A percentile compares a stretch with the other conserved stretches of the same genome.
phyloP scores from a whole-genome alignment of 2,888 invertebrate genomes.

The Amiota minor region DNA sequence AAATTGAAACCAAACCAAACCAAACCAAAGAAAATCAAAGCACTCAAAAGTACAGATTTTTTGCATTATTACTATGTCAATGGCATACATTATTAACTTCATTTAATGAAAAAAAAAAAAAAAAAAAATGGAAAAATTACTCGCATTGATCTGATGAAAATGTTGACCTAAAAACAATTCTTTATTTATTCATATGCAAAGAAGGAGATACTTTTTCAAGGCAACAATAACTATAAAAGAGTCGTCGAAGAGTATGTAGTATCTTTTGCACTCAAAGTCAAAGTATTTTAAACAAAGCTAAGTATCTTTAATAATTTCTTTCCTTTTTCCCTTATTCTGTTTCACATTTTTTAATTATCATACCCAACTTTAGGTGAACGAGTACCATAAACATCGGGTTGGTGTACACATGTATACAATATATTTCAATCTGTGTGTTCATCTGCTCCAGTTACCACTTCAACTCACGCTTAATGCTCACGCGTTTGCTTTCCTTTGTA shows the following conservation, averaged over 20 bases:
- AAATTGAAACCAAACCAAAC: not conserved
- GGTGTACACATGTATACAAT: too few species aligned
- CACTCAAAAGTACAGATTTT: constrained; percentile 8
- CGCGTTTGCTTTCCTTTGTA: constrained; percentile 5
- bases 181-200: too few species aligned
- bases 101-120: not conserved
- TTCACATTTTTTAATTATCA: constrained; percentile 16
- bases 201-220: too few species aligned
- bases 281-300: not conserved
- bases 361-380: not conserved
- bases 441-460: constrained; percentile 10
- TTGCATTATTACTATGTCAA: constrained; percentile 3
- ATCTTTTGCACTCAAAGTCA: not conserved
- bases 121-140: too few species aligned
- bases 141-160: too few species aligned
- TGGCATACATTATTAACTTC: constrained; percentile 8
- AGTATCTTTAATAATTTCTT: not conserved
- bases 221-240: too few species aligned
- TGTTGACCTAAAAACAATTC: too few species aligned
- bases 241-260: too few species aligned
- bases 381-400: too few species aligned
- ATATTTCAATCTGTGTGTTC: not conserved
- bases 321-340: not conserved
- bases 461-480: not conserved
- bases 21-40: not conserved